phyloP scores from a whole-genome alignment of 1,140 invertebrate species.

The Halyomorpha halys region DNA sequence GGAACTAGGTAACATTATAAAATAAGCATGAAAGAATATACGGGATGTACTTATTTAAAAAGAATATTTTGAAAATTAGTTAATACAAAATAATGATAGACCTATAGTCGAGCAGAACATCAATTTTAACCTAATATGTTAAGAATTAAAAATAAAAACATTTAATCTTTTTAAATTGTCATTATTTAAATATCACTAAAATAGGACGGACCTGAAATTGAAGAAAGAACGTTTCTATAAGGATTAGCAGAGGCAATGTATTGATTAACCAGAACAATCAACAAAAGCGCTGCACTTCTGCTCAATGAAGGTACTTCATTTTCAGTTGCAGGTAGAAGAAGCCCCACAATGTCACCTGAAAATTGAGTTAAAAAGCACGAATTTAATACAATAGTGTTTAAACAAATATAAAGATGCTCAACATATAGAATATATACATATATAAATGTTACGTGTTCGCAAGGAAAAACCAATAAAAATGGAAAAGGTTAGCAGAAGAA shows the following conservation, averaged over 20 bases:
- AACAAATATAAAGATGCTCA: no score
- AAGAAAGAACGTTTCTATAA: slow-evolving; percentile 61
- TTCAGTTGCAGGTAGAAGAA: slow-evolving; percentile 48
- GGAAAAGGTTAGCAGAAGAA: no score
- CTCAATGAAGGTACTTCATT: slow-evolving; percentile 53
- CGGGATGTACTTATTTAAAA: no score
- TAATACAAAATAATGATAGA: not conserved
- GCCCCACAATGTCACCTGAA: slow-evolving; percentile 72
- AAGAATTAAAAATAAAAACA: not conserved
- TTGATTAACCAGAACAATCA: slow-evolving; percentile 85
- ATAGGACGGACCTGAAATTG: slow-evolving; percentile 21
- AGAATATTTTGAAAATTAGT: no score
- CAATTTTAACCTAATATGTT: not conserved
- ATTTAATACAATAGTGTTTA: no score
- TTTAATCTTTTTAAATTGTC: not conserved
- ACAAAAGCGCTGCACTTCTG: slow-evolving; percentile 75
- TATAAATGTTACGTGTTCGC: no score
- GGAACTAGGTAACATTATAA: no score
- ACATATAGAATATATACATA: no score
- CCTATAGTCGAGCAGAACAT: no score
- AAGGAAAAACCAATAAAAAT: no score
- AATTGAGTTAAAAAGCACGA: slow-evolving; percentile 28
- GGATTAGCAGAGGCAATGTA: slow-evolving; percentile 64
- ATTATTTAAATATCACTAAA: no score
- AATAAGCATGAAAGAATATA: no score